Evolutionary conservation across 1,140 invertebrate species (phyloP), one percentile per base, ranked within the genome.

Genomic region (Camponotus vicinus): DNA sequence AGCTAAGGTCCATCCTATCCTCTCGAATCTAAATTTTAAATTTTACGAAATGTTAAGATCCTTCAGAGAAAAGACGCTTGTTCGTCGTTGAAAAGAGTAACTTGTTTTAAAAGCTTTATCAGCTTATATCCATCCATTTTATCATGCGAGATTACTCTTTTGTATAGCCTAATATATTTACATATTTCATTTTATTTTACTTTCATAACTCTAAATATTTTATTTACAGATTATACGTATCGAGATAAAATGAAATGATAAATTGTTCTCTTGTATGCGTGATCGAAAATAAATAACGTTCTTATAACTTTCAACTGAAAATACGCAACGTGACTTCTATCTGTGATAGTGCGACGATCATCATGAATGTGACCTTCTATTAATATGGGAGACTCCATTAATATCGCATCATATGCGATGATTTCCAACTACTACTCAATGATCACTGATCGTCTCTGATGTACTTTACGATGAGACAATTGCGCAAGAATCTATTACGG

Each of bases 301-400:
- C 49, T 57, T 34, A 34, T 32, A 70, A 80, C 9, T 80, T 71
- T 13, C 32, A 37, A 42, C 37, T 70, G 15, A 59, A 80, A 52
- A 83, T 73, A 61, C 34, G 57, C 42, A 27, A 75, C 18, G 40
- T 27, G 55, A 69, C 69, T 61, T 79, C 42, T 27, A 67, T 86
- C 21, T 34, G 13, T 18, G 27, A 42, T 57, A 52, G 13, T 52
- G 13, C 64, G 21, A 52, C 42, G 57, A 37, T 82, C 42, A 69
- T 79, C 75, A 49, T 75, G 67, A 61, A 83, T 83, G 79, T 71
- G 78, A 86, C 78, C 85, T 73, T 86, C 59, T 42, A 37, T 86
- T 70, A 27, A 27, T 27, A 63, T 49, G 55, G 59, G 37, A 49
- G 42, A 45, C 85, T 69, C 85, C 76, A 86, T 86, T 75, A 83